phyloP scores from a whole-genome alignment of 2,113 vertebrate genomes.

The Catharus minimus region DNA sequence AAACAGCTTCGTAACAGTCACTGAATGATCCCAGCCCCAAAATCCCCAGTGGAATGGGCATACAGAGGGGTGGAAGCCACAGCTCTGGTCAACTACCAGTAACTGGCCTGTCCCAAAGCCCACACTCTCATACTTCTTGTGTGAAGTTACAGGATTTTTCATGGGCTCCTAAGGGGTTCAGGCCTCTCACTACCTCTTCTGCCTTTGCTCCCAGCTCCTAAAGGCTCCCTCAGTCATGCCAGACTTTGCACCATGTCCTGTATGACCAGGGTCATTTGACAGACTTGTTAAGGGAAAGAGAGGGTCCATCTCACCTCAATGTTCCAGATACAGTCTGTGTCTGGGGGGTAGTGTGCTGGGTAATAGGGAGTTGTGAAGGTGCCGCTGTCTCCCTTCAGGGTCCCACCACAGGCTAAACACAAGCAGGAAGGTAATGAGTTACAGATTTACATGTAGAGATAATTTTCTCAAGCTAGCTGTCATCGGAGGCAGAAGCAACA shows the following conservation, averaged over 20 bases:
- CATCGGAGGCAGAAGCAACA: background rate
- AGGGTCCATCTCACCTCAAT: constrained; percentile 78
- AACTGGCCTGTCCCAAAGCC: background rate
- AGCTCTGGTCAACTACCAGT: background rate
- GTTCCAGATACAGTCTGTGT: constrained; percentile 79
- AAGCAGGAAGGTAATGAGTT: background rate
- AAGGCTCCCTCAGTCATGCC: background rate
- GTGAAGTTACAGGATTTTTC: background rate
- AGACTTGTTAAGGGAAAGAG: background rate
- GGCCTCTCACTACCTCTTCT: background rate
- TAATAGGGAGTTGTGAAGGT: constrained; percentile 85
- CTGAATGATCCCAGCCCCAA: background rate
- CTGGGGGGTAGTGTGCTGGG: constrained; percentile 87
- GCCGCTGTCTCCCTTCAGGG: constrained; percentile 67
- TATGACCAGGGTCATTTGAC: fast-evolving
- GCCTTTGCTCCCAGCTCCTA: background rate
- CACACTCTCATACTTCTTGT: background rate
- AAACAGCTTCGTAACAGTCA: background rate
- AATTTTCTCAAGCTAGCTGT: background rate
- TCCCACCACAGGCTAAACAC: constrained; percentile 73
- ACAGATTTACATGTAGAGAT: background rate
- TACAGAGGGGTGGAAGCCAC: background rate
- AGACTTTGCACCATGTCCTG: background rate
- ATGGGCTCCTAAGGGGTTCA: background rate
- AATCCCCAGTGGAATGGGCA: background rate